Evolutionary conservation across 1,140 invertebrate species (phyloP).

Genomic region (Drosophila mauritiana): DNA sequence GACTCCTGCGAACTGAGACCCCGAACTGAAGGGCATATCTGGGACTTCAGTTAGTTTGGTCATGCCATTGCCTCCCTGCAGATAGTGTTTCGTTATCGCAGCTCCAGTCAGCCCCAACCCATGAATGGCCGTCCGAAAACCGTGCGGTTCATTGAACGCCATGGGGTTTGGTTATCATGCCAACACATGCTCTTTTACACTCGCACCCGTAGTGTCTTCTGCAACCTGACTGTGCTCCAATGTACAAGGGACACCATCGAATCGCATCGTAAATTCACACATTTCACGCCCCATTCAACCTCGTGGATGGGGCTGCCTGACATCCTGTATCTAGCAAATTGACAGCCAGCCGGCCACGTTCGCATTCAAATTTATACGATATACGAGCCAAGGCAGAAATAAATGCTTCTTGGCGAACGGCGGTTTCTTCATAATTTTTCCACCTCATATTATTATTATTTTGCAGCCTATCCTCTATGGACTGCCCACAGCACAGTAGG

Average conservation of each 20-base stretch:
- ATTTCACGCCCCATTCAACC: slow-evolving; percentile 73
- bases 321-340: slow-evolving; percentile 72
- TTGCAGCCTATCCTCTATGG: slow-evolving; percentile 23
- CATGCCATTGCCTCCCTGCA: neutral
- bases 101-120: neutral
- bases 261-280: slow-evolving; percentile 72
- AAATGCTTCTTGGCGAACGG: slow-evolving; percentile 27
- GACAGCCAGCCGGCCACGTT: slow-evolving; percentile 70
- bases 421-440: slow-evolving; percentile 59
- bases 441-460: slow-evolving; percentile 44
- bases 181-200: slow-evolving; percentile 13
- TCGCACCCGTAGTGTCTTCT: slow-evolving; percentile 2
- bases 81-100: slow-evolving; percentile 27
- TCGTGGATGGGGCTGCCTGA: slow-evolving; percentile 19
- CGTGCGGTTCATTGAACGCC: slow-evolving; percentile 70
- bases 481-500: slow-evolving; percentile 68
- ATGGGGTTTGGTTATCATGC: slow-evolving; percentile 32
- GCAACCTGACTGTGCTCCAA: slow-evolving; percentile 49
- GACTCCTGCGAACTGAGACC: slow-evolving; percentile 45
- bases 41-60: slow-evolving; percentile 3
- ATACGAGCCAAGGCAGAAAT: slow-evolving; percentile 70
- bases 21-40: slow-evolving; percentile 11
- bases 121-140: slow-evolving; percentile 23
- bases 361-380: slow-evolving; percentile 73
- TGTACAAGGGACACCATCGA: slow-evolving; percentile 12